Evolutionary conservation across 92 coral and sea anemone genomes (phyloP), one percentile per base, ranked within the genome.

Genomic region (Actinernus sp.): DNA sequence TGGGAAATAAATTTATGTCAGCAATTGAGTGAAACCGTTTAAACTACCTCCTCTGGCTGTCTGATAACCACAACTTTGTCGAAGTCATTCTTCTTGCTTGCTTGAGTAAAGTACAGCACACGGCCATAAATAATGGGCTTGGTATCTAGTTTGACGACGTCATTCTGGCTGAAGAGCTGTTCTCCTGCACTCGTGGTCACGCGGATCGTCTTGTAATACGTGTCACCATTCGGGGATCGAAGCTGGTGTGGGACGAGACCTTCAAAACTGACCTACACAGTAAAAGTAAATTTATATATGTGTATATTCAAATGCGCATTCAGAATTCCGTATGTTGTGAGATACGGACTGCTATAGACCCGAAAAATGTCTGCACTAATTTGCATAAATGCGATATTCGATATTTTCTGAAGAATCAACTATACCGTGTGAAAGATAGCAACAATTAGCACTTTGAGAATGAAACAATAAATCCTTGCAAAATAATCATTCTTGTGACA

Each of bases 21-120:
- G n/a, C n/a, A n/a, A n/a, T n/a, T n/a, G n/a, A n/a, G n/a, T n/a
- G n/a, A n/a, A n/a, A n/a, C n/a, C n/a, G n/a, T n/a, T n/a, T n/a
- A n/a, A 7, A 5, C 2, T 51, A 89, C 96, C 92, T 89, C 96
- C 14, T 71, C 96, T 23, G 96, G 96, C 4, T 89, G 91, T 45
- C 88, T 52, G 18, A 78, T 54, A 11, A 89, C 96, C 20, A 79
- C 91, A 13, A 89, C 96, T 65, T 79, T 89, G 43, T 89, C 96
- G 19, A 83, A 77, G 31, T 74, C 96, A 30, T 71, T 69, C 53
- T 67, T 89, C 79, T 73, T 84, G 59, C 28, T 68, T 31, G 84
- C 83, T 67, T 89, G 83, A n/a, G 65, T 77, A 64, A 89, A 89
- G 25, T 75, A 71, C 53, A 84, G 28, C 9, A 89, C 91, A 13